These are phyloP conservation scores for Hippocampus abdominalis DNA, from an alignment of 2,113 vertebrate genomes.

Conservation along the genomic window DNA sequence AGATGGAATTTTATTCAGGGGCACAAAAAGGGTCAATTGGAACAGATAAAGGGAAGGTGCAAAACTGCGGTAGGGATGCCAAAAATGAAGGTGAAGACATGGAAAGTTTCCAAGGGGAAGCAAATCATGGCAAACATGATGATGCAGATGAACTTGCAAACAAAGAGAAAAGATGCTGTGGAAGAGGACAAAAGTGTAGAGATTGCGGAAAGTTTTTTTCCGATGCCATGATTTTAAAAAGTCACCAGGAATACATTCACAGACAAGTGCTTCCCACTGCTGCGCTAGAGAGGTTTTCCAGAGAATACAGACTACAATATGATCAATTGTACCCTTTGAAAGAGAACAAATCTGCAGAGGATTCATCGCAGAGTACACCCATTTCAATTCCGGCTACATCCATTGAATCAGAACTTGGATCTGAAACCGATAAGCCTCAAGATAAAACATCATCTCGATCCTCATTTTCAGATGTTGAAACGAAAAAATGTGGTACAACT, in stretches of 20 bases:
- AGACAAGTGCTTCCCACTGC: conserved; percentile 87
- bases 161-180: conserved; percentile 55
- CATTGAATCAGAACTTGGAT: conserved; percentile 36
- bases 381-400: conserved; percentile 8
- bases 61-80: conserved; percentile 52
- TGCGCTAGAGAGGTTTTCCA: conserved; percentile 89
- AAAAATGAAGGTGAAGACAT: conserved; percentile 5
- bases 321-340: conserved; percentile 88
- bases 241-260: conserved; percentile 95
- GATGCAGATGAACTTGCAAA: conserved; percentile 4
- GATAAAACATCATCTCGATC: conserved; percentile 31
- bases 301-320: conserved; percentile 91
- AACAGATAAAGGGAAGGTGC: conserved; percentile 68
- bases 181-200: conserved; percentile 80
- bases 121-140: conserved; percentile 13
- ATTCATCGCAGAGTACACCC: conserved; percentile 19
- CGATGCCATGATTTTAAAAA: conserved; percentile 94
- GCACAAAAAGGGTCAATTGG: conserved; percentile 24
- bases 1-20: conserved; percentile 55
- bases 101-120: conserved; percentile 20
- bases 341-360: conserved; percentile 49
- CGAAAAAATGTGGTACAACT: conserved; percentile 28
- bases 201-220: conserved; percentile 92
- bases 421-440: conserved; percentile 39
- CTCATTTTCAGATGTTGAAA: conserved; percentile 28